phyloP scores from a whole-genome alignment of 1,140 invertebrate genomes.

The Steinernema feltiae region DNA sequence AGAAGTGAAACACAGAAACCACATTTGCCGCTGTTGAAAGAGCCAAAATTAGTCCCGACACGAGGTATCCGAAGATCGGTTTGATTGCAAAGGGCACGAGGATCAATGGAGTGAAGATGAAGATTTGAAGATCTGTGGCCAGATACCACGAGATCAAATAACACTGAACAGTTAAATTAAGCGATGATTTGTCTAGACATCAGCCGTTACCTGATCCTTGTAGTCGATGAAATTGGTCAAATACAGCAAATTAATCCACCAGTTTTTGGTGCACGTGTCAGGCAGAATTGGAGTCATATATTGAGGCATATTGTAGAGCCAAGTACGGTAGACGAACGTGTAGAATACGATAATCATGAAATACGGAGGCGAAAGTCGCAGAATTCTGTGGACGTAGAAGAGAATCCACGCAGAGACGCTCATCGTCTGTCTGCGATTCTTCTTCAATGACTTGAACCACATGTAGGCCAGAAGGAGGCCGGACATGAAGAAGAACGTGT shows the following conservation, averaged over 20 bases:
- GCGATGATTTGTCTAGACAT: neutral
- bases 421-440: constrained; percentile 21
- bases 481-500: constrained; percentile 44
- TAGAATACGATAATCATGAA: constrained; percentile 25
- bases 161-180: constrained; percentile 25
- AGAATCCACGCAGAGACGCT: constrained; percentile 30
- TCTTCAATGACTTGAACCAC: too few species aligned
- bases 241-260: too few species aligned
- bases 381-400: constrained; percentile 41
- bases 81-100: too few species aligned
- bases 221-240: constrained; percentile 24
- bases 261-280: constrained; percentile 22
- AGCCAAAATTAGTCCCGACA: too few species aligned
- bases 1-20: neutral
- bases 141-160: too few species aligned
- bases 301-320: constrained; percentile 7
- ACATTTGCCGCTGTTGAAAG: too few species aligned
- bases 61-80: too few species aligned
- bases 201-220: neutral
- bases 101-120: too few species aligned
- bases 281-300: neutral
- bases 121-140: too few species aligned
- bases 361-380: constrained; percentile 25
- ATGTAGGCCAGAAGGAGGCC: too few species aligned
- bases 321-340: constrained; percentile 17